Evolutionary conservation across 2,888 invertebrate genomes (phyloP).

Genomic region (Harpalus rufipes): DNA sequence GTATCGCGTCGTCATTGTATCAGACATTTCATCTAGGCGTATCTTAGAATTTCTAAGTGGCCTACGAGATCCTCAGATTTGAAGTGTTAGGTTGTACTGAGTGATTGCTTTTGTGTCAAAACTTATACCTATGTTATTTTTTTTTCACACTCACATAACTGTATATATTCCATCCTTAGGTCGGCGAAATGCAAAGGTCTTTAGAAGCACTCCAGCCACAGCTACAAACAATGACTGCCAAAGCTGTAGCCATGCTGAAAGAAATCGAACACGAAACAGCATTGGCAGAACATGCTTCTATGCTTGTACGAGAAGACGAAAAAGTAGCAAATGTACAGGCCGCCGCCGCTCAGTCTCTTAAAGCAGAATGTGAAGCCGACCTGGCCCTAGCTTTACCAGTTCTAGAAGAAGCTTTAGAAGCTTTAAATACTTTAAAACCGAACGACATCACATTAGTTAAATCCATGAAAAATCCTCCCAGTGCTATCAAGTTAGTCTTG

Average conservation of each 20-base stretch:
- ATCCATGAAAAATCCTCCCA: conserved; percentile 93
- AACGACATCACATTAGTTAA: conserved; percentile 91
- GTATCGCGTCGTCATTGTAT: too few species aligned
- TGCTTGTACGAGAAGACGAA: conserved; percentile 91
- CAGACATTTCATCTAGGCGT: too few species aligned
- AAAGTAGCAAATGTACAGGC: conserved; percentile 93
- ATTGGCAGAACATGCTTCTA: conserved; percentile 88
- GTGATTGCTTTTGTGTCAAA: too few species aligned
- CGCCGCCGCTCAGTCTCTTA: conserved; percentile 88
- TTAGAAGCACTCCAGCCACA: conserved; percentile 87
- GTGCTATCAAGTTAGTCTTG: conserved; percentile 90
- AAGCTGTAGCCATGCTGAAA: conserved; percentile 87
- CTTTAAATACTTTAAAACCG: conserved; percentile 91
- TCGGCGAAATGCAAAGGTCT: conserved; percentile 85
- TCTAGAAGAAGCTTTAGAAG: conserved; percentile 86
- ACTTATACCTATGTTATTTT: too few species aligned
- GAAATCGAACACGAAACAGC: conserved; percentile 87
- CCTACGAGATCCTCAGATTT: too few species aligned
- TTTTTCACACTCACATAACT: too few species aligned
- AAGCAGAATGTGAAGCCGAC: conserved; percentile 95
- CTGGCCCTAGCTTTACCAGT: conserved; percentile 92
- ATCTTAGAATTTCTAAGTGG: too few species aligned
- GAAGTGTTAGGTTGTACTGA: too few species aligned
- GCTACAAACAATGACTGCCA: conserved; percentile 85
- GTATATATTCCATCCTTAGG: too few species aligned